Base-by-base conservation (phyloP, 2,113 vertebrate species). In the Donacobius atricapilla region DNA sequence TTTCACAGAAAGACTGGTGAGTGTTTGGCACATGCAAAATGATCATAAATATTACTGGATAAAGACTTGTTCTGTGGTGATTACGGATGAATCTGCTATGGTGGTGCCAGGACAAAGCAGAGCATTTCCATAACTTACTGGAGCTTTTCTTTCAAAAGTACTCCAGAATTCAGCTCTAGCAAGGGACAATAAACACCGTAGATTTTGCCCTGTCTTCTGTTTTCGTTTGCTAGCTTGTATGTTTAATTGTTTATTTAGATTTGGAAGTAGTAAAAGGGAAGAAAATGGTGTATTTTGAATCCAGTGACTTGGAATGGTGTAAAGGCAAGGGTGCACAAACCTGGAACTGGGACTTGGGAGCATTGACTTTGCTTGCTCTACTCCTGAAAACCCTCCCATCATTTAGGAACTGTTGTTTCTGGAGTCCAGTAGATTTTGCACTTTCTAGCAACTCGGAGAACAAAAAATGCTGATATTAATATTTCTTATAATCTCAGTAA, bases 1-100 rank as follows among this genome's bases (percentile, higher is more conserved):
- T 99, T 70, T 99, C 99, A 31, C 99, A 99, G 89, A 99, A 99
- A 96, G 99, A 99, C 96, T 99, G 99, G 99, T 99, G 97, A 97
- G 98, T 98, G 87, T 91, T 31, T 63, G 60, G 39, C 25, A 48
- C 18, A 24, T 54, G 50, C 21, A 65, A 23, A 58, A 40, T 27
- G 24, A 13, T 8, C 11, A 12, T 10, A 24, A 71, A 4, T 27
- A 21, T 54, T 50, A 15, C 15, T 87, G 10, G 25, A n/a, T 63
- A 40, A 73, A 68, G 37, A 5, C 9, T 51, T 22, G 11, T 44
- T 84, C 44, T 8, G 6, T n/a, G 8, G 37, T 51, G 65, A 31
- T 64, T 87, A 2, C 22, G 5, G 39, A 23, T 24, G 21, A 64
- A 18, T 47, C 9, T 70, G 13, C 33, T 89, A 0, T 31, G 23